Evolutionary conservation across 2,113 vertebrate genomes (phyloP).

Genomic region (Okapia johnstoni): DNA sequence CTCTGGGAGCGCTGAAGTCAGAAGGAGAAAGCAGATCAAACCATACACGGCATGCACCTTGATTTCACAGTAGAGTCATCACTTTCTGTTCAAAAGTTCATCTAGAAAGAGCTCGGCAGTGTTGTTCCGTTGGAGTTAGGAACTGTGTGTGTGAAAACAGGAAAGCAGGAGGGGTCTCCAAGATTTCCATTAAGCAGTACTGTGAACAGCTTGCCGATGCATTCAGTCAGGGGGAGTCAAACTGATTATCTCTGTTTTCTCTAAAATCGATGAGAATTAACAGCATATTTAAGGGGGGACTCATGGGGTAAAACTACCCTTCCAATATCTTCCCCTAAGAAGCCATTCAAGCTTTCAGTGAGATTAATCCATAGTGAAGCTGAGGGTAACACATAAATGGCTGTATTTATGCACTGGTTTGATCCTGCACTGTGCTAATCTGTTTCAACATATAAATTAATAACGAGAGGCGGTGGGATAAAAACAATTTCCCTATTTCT

Average conservation of each 20-base stretch:
- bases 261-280: constrained; percentile 41
- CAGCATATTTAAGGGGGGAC: constrained; percentile 2
- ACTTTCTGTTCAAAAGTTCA: neutral
- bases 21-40: neutral
- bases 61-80: neutral
- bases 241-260: neutral
- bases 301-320: neutral
- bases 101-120: neutral
- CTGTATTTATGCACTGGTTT: neutral
- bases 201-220: neutral
- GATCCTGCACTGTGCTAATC: constrained; percentile 55
- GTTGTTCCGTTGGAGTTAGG: neutral
- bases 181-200: neutral
- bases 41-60: fast-evolving
- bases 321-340: neutral
- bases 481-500: constrained; percentile 51
- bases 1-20: neutral
- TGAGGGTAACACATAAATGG: neutral
- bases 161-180: neutral
- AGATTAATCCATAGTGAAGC: constrained; percentile 15
- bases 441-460: constrained; percentile 57
- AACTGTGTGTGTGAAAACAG: neutral
- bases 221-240: neutral
- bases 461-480: constrained; percentile 31
- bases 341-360: neutral